phyloP scores from a whole-genome alignment of 2,888 invertebrate species.

The Ellobium chinense region DNA sequence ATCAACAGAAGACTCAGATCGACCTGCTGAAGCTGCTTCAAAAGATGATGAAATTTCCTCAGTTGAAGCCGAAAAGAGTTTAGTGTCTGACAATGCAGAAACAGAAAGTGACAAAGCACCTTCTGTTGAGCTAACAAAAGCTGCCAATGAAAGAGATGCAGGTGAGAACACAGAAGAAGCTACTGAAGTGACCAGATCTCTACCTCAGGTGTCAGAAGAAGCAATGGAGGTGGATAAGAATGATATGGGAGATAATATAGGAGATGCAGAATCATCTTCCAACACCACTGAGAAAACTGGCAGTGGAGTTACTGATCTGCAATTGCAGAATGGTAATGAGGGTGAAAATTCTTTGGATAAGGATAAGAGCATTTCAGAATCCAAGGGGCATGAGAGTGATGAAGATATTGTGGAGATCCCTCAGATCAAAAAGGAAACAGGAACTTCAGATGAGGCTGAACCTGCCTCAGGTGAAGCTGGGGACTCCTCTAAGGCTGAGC shows the following conservation, averaged over 20 bases:
- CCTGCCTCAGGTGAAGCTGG: not conserved
- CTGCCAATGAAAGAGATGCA: not conserved
- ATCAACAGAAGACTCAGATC: not conserved
- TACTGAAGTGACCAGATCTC: too few species aligned
- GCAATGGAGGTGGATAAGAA: too few species aligned
- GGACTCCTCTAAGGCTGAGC: not conserved
- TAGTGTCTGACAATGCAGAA: not conserved
- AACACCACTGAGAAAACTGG: too few species aligned
- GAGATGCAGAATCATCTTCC: too few species aligned
- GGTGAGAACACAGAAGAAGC: too few species aligned
- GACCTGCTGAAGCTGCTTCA: not conserved
- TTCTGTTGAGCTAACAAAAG: not conserved
- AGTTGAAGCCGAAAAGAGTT: not conserved
- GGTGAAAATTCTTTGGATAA: too few species aligned
- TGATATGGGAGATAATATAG: too few species aligned
- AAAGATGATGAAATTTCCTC: not conserved
- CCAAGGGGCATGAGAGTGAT: constrained; percentile 36
- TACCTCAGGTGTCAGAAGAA: too few species aligned
- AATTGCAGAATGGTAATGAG: too few species aligned
- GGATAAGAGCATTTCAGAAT: too few species aligned
- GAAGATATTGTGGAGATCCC: constrained; percentile 38
- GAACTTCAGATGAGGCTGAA: not conserved
- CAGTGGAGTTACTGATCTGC: too few species aligned
- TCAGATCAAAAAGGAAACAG: constrained; percentile 20
- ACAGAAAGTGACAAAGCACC: too few species aligned